Evolutionary conservation across 1,140 invertebrate genomes (phyloP).

Genomic region (Brachionus paranguensis): DNA sequence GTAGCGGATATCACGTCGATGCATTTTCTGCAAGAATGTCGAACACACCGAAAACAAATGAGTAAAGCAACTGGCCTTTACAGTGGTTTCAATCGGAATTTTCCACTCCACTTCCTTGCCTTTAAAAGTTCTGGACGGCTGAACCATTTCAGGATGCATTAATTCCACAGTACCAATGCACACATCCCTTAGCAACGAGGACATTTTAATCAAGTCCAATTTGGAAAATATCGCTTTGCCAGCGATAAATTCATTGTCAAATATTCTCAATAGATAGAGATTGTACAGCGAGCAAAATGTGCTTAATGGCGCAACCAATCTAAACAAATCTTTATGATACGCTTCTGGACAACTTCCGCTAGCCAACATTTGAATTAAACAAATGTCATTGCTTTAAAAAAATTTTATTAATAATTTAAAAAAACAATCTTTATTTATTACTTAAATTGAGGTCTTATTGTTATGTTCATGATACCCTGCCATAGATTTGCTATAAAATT

Average conservation of each 20-base stretch:
- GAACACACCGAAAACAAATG: conserved; percentile 5
- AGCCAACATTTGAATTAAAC: not conserved
- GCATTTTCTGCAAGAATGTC: conserved; percentile 12
- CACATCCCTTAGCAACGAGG: not conserved
- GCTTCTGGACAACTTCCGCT: not conserved
- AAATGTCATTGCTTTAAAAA: not conserved
- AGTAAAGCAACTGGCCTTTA: conserved; percentile 22
- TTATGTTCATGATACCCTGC: not conserved
- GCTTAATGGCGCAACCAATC: not conserved
- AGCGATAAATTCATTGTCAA: conserved; percentile 32
- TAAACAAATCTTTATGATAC: conserved; percentile 3
- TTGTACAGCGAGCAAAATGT: conserved; percentile 37
- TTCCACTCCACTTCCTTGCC: not conserved
- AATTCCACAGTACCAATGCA: conserved; percentile 22
- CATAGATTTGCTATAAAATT: not conserved
- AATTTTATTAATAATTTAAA: not conserved
- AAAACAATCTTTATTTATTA: not conserved
- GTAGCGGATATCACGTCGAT: conserved; percentile 17
- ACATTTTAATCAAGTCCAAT: not conserved
- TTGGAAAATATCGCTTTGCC: conserved; percentile 20
- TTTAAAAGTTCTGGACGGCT: not conserved
- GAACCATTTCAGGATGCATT: conserved; percentile 23
- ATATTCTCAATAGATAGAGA: conserved; percentile 15
- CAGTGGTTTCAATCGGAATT: not conserved
- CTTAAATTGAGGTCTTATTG: not conserved